These are phyloP conservation scores for Sminthurides aquaticus DNA, from an alignment of 2,888 invertebrate genomes.

Conservation along the genomic window DNA sequence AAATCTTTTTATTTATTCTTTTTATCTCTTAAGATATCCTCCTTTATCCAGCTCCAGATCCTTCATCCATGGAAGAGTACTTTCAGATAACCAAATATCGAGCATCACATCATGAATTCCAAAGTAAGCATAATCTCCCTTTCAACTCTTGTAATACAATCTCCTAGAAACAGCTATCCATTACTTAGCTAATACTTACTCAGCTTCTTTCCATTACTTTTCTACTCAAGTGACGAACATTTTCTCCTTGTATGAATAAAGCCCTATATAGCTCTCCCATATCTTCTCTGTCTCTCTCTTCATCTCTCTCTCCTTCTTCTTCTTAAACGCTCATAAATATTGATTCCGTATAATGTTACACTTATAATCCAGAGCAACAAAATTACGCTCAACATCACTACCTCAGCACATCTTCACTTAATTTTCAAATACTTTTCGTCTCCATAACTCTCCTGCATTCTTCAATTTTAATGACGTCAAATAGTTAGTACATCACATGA, in stretches of 20 bases:
- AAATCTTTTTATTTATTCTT: not conserved
- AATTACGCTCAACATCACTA: not conserved
- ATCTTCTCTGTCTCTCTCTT: not conserved
- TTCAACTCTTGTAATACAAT: not conserved
- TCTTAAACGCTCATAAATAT: constrained; percentile 8
- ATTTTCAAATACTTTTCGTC: not conserved
- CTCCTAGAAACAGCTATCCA: not conserved
- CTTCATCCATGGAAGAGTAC: not conserved
- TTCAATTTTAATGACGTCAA: not conserved
- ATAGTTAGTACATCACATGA: not conserved
- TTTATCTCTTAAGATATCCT: not conserved
- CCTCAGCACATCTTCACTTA: not conserved
- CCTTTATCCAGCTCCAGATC: not conserved
- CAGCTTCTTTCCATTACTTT: not conserved
- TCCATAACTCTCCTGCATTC: not conserved
- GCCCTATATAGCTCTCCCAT: not conserved
- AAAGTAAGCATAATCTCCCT: not conserved
- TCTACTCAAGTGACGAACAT: not conserved
- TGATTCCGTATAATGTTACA: constrained; percentile 6
- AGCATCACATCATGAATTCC: not conserved
- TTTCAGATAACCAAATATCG: not conserved
- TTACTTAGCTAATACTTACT: not conserved
- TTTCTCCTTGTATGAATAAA: not conserved
- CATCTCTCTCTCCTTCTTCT: not conserved
- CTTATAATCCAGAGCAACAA: not conserved